Conservation (phyloP, 1,140 invertebrate species). For the Phenacoccus solenopsis region DNA sequence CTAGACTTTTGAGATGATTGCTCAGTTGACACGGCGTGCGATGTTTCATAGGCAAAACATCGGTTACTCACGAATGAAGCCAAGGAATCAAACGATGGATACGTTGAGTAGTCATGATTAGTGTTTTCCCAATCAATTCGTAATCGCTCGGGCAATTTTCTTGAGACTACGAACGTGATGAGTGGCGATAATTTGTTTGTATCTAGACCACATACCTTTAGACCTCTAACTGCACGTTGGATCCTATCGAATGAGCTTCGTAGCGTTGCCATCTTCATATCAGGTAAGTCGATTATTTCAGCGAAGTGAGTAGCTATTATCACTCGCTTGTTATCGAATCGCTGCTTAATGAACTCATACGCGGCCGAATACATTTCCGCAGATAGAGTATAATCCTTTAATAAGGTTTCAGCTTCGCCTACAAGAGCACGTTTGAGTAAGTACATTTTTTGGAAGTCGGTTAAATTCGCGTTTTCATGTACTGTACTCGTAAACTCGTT, state of each 20-base stretch:
- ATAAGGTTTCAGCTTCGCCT: neutral
- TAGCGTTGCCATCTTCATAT: neutral
- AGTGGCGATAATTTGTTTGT: neutral
- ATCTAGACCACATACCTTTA: neutral
- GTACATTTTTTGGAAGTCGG: neutral
- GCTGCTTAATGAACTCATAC: neutral
- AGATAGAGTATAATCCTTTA: neutral
- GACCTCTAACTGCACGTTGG: neutral
- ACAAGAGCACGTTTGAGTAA: neutral
- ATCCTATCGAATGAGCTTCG: neutral
- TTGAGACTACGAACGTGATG: neutral
- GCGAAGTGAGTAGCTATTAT: neutral
- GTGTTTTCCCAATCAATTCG: conserved; percentile 1
- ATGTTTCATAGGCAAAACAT: neutral
- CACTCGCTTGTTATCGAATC: neutral
- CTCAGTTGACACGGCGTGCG: too few relatives aligned
- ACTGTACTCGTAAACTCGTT: neutral
- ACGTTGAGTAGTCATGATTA: neutral
- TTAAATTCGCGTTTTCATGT: neutral
- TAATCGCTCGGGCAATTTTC: neutral
- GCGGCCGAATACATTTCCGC: neutral
- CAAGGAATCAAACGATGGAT: neutral
- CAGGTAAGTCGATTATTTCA: neutral
- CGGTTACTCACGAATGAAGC: neutral
- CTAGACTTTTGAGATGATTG: too few relatives aligned